Percentiles rank a stretch among this genome's conserved stretches.
Evolutionary conservation across 2,888 invertebrate genomes (phyloP).

Genomic region (Dasysyrphus tricinctus): DNA sequence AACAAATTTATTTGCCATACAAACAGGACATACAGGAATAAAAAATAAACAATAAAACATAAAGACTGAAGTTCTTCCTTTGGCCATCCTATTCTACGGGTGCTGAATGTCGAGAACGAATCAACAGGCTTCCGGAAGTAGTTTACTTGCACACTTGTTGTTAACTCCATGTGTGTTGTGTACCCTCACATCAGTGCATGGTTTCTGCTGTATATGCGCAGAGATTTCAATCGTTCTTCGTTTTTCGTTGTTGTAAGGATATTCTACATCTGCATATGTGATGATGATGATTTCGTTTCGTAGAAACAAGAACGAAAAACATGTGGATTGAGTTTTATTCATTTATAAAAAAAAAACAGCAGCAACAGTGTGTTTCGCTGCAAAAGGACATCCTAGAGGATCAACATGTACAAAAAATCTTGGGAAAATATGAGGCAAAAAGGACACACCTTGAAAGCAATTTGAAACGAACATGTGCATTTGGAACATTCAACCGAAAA

Average conservation of each 20-base stretch:
- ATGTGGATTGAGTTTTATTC: conserved; percentile 62
- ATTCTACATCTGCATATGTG: conserved; percentile 65
- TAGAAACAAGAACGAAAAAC: conserved; percentile 35
- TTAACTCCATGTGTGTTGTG: conserved; percentile 47
- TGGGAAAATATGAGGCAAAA: conserved; percentile 50
- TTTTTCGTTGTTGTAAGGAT: conserved; percentile 44
- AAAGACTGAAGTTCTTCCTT: conserved; percentile 20
- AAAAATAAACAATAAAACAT: conserved; percentile 24
- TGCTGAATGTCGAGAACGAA: conserved; percentile 42
- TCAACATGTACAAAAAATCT: conserved; percentile 13
- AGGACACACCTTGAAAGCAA: conserved; percentile 66
- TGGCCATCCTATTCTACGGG: conserved; percentile 38
- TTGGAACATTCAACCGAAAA: conserved; percentile 40
- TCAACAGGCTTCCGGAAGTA: conserved; percentile 75
- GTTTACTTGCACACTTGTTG: conserved; percentile 67
- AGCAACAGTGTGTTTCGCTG: conserved; percentile 67
- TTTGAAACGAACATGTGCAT: conserved; percentile 71
- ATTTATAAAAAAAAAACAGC: conserved; percentile 16
- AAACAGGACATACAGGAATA: conserved; percentile 49
- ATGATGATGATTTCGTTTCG: conserved; percentile 19
- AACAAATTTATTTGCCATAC: conserved; percentile 57
- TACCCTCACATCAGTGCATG: background rate
- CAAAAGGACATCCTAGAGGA: conserved; percentile 63
- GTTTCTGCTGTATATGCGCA: conserved; percentile 34
- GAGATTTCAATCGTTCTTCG: conserved; percentile 53